Evolutionary conservation across 2,797 vertebrate species (phyloP), one percentile per base, ranked within the genome.

Genomic region (Gymnoscopelus microlampas): DNA sequence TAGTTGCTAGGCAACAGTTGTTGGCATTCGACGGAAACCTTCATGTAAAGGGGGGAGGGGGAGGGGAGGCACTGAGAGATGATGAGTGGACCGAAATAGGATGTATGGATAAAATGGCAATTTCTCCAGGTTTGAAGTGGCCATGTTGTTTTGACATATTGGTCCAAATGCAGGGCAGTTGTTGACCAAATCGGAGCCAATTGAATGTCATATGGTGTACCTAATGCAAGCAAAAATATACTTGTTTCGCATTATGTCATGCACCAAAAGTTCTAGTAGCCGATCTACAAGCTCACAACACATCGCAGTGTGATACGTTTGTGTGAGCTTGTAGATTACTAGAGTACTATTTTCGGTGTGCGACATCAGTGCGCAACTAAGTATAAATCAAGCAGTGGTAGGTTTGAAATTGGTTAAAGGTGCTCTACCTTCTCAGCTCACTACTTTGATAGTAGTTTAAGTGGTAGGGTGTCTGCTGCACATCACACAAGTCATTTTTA

Each of bases 1-100:
- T 89, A 88, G 93, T 93, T 93, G 90, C 93, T 89, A 90, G 85
- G 92, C 90, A 92, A 93, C 93, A 47, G 74, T 88, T 92, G 82
- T 91, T 90, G 81, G 85, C 87, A 86, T 94, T 87, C 26, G 49
- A 83, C 68, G 72, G 79, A 77, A 86, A 71, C 73, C 76, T 76
- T 89, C 70, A 74, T 86, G 81, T 78, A 76, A 84, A 81, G 68
- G 66, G 74, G 81, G 78, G 26, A 59, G 73, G 67, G 73, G 74
- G 71, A 53, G 74, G 77, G 80, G 74, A 53, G 67, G 55, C 39
- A n/a, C 66, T 73, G 74, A 44, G 71, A 78, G 80, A 78, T 71
- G 71, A 71, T 35, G 70, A 77, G 74, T 76, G 79, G 68, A 82
- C 78, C 19, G 53, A 76, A 86, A 80, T 74, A 39, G 66, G 65